Conservation (phyloP, 2,888 invertebrate genomes). For the Lasius platythorax region DNA sequence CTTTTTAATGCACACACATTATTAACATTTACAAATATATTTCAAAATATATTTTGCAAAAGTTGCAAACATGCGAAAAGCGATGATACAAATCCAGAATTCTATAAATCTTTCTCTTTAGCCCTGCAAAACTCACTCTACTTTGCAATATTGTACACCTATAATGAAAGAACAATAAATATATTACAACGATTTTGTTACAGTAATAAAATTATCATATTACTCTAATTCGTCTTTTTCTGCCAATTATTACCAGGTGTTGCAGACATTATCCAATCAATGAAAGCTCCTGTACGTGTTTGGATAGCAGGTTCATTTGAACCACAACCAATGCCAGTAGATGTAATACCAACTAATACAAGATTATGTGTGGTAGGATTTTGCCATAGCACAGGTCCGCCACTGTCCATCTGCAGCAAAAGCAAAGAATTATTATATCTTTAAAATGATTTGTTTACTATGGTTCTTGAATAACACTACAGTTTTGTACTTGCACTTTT, state of each 20-base stretch:
- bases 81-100: not conserved
- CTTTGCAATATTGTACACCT: constrained; percentile 9
- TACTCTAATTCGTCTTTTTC: not conserved
- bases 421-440: not conserved
- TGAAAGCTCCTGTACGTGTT: constrained; percentile 87
- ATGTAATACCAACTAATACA: constrained; percentile 86
- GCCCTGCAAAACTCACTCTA: not conserved
- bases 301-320: constrained; percentile 88
- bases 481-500: not conserved
- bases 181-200: not conserved
- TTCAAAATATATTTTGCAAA: not conserved
- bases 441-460: not conserved
- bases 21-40: not conserved
- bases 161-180: constrained; percentile 10
- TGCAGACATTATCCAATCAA: constrained; percentile 87
- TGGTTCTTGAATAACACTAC: not conserved
- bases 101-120: not conserved
- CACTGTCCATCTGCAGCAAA: constrained; percentile 83
- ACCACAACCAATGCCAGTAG: constrained; percentile 85
- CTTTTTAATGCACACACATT: not conserved
- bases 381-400: constrained; percentile 88
- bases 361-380: constrained; percentile 83
- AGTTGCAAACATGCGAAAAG: not conserved
- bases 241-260: constrained; percentile 68
- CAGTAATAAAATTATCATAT: not conserved